Conservation (phyloP, 92 coral and sea anemone species). For the Heliopora coerulea region DNA sequence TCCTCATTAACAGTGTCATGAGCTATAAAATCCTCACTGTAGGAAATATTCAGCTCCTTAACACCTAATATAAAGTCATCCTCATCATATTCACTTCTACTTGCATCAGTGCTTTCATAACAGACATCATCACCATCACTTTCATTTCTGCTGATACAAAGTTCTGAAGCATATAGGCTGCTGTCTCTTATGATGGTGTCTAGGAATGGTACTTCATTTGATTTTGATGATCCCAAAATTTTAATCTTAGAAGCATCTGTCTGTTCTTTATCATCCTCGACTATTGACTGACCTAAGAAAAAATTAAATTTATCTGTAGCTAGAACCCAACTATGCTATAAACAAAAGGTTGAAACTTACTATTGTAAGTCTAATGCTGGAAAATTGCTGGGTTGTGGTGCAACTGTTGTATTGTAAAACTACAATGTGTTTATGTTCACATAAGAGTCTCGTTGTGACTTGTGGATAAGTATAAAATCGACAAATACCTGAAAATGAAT, state of each 20-base stretch:
- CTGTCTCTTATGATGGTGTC: conserved; percentile 27
- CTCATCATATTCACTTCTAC: conserved; percentile 25
- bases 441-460: no score
- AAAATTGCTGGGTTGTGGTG: no score
- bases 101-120: conserved; percentile 10
- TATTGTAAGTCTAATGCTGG: no score
- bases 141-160: neutral
- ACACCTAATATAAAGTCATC: conserved; percentile 4
- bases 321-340: no score
- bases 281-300: neutral
- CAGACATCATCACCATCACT: conserved; percentile 22
- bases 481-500: conserved; percentile 33
- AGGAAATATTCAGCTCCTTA: neutral
- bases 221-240: no score
- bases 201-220: conserved; percentile 6
- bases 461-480: no score
- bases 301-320: no score
- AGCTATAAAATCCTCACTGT: conserved; percentile 18
- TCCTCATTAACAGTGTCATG: neutral
- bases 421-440: no score
- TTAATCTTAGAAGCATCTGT: no score
- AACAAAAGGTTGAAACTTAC: no score
- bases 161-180: conserved; percentile 4
- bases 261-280: neutral
- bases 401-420: no score